Conservation (phyloP, 2,888 invertebrate species). For the Pollenia griseotomentosa region DNA sequence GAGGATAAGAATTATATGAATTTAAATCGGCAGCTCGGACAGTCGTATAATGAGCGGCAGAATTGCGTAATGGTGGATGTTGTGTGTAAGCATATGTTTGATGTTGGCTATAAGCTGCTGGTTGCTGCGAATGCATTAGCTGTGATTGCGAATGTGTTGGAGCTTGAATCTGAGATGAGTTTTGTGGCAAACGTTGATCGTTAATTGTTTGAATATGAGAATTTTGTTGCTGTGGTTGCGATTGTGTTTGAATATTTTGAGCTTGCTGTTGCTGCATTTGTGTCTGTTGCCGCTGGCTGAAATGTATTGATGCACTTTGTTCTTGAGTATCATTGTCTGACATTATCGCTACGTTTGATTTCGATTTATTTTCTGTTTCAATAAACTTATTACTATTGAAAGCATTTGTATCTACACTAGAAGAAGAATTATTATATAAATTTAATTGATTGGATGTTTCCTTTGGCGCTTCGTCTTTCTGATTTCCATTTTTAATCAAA, state of each 20-base stretch:
- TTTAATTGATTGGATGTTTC: constrained; percentile 64
- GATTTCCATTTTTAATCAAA: constrained; percentile 55
- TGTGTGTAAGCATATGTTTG: constrained; percentile 54
- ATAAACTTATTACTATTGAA: constrained; percentile 29
- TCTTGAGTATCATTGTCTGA: constrained; percentile 61
- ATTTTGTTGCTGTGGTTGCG: constrained; percentile 40
- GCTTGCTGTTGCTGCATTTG: constrained; percentile 50
- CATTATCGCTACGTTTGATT: constrained; percentile 40
- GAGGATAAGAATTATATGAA: constrained; percentile 61
- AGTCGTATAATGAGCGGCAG: constrained; percentile 51
- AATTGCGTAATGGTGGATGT: constrained; percentile 60
- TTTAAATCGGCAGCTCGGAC: constrained; percentile 53
- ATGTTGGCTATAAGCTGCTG: constrained; percentile 59
- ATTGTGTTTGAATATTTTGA: constrained; percentile 14
- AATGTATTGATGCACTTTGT: constrained; percentile 27
- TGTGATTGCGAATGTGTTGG: constrained; percentile 48
- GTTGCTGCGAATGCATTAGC: constrained; percentile 66
- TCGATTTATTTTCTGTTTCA: constrained; percentile 56
- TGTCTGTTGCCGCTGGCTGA: constrained; percentile 43
- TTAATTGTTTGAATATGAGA: constrained; percentile 56
- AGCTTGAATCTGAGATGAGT: constrained; percentile 37
- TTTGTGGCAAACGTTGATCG: constrained; percentile 60
- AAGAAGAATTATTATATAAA: constrained; percentile 53
- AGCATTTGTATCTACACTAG: constrained; percentile 44
- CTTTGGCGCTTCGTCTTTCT: constrained; percentile 31